phyloP scores from a whole-genome alignment of 1,140 invertebrate species.

The Carcinoscorpius rotundicauda region DNA sequence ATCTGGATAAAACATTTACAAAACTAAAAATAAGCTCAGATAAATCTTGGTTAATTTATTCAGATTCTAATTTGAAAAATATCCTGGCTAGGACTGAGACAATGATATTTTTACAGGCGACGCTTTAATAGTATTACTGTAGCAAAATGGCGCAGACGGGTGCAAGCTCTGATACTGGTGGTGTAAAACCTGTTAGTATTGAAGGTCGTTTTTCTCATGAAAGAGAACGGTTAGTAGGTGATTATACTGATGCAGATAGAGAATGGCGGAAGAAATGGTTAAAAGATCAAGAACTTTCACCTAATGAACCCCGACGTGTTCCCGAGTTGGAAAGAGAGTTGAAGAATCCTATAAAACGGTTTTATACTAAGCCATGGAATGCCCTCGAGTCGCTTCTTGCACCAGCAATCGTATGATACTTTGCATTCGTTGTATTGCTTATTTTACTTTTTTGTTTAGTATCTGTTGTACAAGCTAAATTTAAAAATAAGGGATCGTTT shows the following conservation, averaged over 20 bases:
- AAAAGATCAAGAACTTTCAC: constrained; percentile 60
- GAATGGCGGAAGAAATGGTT: constrained; percentile 68
- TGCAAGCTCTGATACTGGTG: constrained; percentile 9
- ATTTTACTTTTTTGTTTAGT: no score
- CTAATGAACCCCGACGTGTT: constrained; percentile 53
- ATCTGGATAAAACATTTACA: no score
- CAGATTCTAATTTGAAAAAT: no score
- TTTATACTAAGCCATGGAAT: constrained; percentile 58
- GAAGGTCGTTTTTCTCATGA: constrained; percentile 54
- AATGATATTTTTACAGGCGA: no score
- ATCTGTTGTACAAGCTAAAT: no score
- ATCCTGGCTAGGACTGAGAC: no score
- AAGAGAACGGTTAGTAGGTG: constrained; percentile 57
- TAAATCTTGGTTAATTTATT: no score
- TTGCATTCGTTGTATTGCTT: no score
- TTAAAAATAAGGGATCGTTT: no score
- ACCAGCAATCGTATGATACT: constrained; percentile 36
- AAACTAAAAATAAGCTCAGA: no score
- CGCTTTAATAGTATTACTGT: no score
- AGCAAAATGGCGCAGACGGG: no score
- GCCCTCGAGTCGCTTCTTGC: constrained; percentile 38
- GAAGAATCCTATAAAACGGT: constrained; percentile 60
- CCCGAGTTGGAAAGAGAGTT: constrained; percentile 51
- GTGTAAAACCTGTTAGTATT: constrained; percentile 51
- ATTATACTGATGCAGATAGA: constrained; percentile 67